Conservation (phyloP, 1,140 invertebrate genomes). For the Gonatopus flavifemur region DNA sequence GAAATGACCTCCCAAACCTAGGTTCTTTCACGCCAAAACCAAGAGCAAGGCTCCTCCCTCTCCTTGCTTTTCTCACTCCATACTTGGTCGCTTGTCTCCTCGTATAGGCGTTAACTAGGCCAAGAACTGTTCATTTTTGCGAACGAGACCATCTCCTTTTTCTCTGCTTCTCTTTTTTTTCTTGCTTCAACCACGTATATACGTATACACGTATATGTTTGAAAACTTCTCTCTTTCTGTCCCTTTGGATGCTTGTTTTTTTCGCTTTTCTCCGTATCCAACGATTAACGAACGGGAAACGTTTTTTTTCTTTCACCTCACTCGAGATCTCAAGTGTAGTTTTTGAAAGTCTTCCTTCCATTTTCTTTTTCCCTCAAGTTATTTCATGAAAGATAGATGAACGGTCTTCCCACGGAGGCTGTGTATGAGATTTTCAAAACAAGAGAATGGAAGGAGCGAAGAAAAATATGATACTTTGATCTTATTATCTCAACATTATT, state of each 20-base stretch:
- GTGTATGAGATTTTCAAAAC: no score
- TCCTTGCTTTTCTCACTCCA: constrained; percentile 16
- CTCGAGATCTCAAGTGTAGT: no score
- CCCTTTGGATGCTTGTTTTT: background rate
- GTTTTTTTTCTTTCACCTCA: background rate
- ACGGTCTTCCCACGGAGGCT: no score
- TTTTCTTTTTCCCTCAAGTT: background rate
- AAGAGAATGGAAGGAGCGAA: no score
- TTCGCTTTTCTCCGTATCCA: background rate
- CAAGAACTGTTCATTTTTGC: constrained; percentile 37
- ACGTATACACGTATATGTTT: no score
- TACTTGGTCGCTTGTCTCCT: constrained; percentile 29
- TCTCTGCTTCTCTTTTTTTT: background rate
- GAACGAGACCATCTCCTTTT: constrained; percentile 9
- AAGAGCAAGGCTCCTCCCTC: constrained; percentile 6
- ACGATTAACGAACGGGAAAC: constrained; percentile 1
- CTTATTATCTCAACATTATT: no score
- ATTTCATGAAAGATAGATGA: no score
- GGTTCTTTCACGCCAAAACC: constrained; percentile 8
- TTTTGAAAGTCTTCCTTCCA: background rate
- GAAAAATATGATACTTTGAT: no score
- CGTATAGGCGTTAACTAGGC: constrained; percentile 39
- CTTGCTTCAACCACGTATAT: no score
- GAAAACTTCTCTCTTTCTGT: background rate
- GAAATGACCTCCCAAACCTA: constrained; percentile 40